Conservation (phyloP, 2,113 vertebrate genomes). For the Tachysurus vachellii region DNA sequence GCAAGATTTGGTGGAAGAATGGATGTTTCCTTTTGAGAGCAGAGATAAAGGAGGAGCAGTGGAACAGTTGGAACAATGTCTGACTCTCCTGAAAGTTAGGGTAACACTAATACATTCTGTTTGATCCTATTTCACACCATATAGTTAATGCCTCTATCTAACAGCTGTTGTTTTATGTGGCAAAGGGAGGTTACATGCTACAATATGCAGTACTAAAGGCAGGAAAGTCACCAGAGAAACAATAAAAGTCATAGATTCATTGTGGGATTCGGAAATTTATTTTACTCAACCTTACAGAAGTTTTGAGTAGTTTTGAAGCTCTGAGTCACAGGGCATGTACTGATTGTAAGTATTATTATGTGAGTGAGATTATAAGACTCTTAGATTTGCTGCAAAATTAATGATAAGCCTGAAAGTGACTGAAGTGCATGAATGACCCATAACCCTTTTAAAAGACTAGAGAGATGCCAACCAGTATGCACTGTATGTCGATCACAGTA, state of each 20-base stretch:
- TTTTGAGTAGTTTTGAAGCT: not conserved
- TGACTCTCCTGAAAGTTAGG: conserved; percentile 75
- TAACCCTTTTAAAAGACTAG: not conserved
- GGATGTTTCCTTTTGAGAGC: conserved; percentile 67
- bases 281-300: not conserved
- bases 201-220: not conserved
- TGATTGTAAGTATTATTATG: not conserved
- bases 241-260: not conserved
- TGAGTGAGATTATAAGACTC: not conserved
- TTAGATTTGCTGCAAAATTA: not conserved
- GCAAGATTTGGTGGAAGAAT: conserved; percentile 77
- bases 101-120: conserved; percentile 56
- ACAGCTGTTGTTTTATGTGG: not conserved
- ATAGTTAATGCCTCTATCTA: not conserved
- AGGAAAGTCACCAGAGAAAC: not conserved
- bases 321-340: not conserved
- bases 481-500: not conserved
- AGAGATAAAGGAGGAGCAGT: conserved; percentile 25
- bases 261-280: not conserved
- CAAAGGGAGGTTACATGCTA: not conserved
- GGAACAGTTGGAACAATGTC: conserved; percentile 64
- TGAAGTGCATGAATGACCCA: not conserved
- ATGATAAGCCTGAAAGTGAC: not conserved
- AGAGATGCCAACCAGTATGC: not conserved
- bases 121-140: not conserved